These are phyloP conservation scores for Morpho deidamia DNA, from an alignment of 2,888 invertebrate species.

Conservation along the genomic window DNA sequence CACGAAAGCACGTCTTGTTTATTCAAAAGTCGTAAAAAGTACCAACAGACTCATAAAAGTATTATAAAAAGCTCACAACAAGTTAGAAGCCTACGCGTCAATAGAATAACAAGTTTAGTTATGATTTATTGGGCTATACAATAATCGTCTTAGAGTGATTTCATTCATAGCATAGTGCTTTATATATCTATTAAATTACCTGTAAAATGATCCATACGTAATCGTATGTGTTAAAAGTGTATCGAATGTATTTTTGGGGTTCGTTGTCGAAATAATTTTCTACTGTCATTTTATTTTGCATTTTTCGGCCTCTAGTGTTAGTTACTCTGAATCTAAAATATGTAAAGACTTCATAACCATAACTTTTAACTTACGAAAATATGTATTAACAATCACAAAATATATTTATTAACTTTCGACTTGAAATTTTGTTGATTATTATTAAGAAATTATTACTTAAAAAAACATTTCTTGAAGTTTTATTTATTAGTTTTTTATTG, in stretches of 20 bases:
- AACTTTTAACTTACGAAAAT: no score
- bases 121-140: slow-evolving; percentile 35
- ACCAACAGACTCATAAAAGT: background rate
- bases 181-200: slow-evolving; percentile 28
- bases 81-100: slow-evolving; percentile 17
- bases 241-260: background rate
- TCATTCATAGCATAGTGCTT: slow-evolving; percentile 35
- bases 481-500: no score
- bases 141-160: slow-evolving; percentile 30
- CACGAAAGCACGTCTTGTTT: background rate
- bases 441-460: no score
- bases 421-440: no score
- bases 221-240: background rate
- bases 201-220: background rate
- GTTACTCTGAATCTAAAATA: no score
- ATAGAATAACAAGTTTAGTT: slow-evolving; percentile 23
- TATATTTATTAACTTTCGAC: no score
- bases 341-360: no score
- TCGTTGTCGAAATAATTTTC: background rate
- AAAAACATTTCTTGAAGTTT: no score
- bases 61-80: background rate
- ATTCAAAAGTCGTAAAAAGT: background rate
- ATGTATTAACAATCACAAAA: no score
- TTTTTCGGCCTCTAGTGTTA: no score
- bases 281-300: no score